phyloP scores from a whole-genome alignment of 2,888 invertebrate species.

The Leuctra nigra region DNA sequence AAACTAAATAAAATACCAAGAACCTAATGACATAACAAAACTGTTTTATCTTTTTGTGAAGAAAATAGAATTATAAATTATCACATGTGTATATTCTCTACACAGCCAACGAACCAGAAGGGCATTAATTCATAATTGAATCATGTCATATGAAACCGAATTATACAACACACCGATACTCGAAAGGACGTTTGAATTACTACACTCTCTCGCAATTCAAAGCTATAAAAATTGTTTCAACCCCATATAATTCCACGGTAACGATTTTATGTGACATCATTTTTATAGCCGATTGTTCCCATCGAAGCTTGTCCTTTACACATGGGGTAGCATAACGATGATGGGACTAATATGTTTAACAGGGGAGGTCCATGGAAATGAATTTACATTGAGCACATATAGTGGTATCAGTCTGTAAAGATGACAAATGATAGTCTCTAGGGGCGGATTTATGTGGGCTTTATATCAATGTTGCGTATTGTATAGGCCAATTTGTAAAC shows the following conservation, averaged over 20 bases:
- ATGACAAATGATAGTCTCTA: slow-evolving; percentile 6
- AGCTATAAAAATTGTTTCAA: background rate
- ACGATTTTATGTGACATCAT: background rate
- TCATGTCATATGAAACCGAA: slow-evolving; percentile 3
- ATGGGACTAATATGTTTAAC: background rate
- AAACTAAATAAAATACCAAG: no score
- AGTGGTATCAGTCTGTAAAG: background rate
- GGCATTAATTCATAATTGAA: slow-evolving; percentile 8
- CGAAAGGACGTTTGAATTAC: slow-evolving; percentile 8
- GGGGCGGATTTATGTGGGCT: slow-evolving; percentile 1
- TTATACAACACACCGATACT: slow-evolving; percentile 8
- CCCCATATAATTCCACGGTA: background rate
- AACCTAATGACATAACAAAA: no score
- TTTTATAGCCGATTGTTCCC: background rate
- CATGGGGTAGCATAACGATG: background rate
- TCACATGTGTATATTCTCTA: no score
- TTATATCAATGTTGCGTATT: background rate
- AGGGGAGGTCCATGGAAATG: slow-evolving; percentile 1
- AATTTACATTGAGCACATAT: background rate
- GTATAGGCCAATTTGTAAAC: background rate
- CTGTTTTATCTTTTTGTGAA: no score
- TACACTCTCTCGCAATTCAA: background rate
- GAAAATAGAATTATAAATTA: no score
- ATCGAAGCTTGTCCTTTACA: background rate
- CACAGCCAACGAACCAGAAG: slow-evolving; percentile 5